Percentiles rank a stretch among this genome's conserved stretches.
phyloP scores from a whole-genome alignment of 1,140 invertebrate genomes.

The Zaprionus vittiger region DNA sequence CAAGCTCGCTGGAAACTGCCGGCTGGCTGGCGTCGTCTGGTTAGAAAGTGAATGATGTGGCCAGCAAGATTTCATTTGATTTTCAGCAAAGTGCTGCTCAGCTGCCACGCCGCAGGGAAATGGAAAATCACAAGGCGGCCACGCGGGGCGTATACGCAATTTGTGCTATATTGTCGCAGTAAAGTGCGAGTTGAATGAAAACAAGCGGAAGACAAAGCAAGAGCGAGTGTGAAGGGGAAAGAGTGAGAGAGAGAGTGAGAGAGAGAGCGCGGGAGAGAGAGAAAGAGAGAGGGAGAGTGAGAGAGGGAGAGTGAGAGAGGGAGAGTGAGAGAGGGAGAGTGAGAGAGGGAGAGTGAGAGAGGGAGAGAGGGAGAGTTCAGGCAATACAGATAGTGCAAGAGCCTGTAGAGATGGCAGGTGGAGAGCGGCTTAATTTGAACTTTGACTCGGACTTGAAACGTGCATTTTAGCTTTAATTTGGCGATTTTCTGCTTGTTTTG shows the following conservation, averaged over 20 bases:
- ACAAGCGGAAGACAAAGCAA: background rate
- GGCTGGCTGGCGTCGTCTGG: conserved; percentile 10
- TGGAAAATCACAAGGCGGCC: conserved; percentile 59
- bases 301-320: background rate
- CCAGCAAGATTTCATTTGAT: background rate
- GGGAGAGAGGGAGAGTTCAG: background rate
- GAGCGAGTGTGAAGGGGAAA: background rate
- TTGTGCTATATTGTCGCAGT: conserved; percentile 62
- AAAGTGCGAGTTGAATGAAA: conserved; percentile 9
- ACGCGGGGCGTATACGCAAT: conserved; percentile 72
- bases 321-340: background rate
- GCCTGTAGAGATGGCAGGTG: background rate
- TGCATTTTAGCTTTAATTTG: conserved; percentile 71
- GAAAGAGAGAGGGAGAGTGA: background rate
- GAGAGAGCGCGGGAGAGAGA: background rate
- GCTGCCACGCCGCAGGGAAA: background rate
- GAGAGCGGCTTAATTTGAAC: conserved; percentile 39
- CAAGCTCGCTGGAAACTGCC: background rate
- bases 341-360: background rate
- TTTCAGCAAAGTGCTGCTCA: conserved; percentile 8
- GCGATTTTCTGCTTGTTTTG: conserved; percentile 80
- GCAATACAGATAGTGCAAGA: background rate
- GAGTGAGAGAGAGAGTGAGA: background rate
- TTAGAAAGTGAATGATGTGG: conserved; percentile 1
- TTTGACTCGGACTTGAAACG: conserved; percentile 37